A percentile compares a stretch with the other conserved stretches of the same genome.
These are phyloP conservation scores for Netelia melanura DNA, from an alignment of 2,888 invertebrate species.

Conservation along the genomic window DNA sequence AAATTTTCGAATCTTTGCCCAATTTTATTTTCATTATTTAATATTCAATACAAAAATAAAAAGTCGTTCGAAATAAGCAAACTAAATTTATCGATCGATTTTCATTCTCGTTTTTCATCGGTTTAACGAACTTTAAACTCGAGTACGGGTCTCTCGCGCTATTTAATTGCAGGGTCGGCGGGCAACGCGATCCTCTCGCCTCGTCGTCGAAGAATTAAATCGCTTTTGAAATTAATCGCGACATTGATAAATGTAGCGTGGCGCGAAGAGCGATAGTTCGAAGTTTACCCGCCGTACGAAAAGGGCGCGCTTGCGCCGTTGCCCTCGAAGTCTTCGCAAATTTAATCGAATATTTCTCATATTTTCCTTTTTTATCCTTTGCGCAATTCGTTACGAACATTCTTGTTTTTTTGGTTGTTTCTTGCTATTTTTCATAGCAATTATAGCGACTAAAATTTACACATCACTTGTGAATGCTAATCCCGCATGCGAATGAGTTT, in stretches of 20 bases:
- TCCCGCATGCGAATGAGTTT: background rate
- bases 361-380: background rate
- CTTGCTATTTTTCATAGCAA: background rate
- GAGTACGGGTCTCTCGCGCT: too few species aligned
- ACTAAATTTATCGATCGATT: too few species aligned
- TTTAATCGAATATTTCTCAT: conserved; percentile 35
- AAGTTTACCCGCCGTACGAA: background rate
- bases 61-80: too few species aligned
- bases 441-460: background rate
- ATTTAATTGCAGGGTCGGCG: background rate
- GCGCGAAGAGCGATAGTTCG: conserved; percentile 23
- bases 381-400: background rate
- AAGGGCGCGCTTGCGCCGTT: background rate
- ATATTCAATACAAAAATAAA: too few species aligned
- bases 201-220: conserved; percentile 41
- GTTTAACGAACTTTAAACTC: too few species aligned
- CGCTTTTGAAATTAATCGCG: conserved; percentile 75
- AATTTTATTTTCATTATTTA: too few species aligned
- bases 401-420: background rate
- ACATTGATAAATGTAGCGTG: conserved; percentile 77
- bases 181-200: too few species aligned
- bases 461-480: background rate
- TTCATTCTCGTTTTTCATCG: too few species aligned
- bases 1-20: too few species aligned
- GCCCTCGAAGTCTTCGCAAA: conserved; percentile 2